phyloP scores from a whole-genome alignment of 2,888 invertebrate genomes.

The Lissocephala sabroskyi region DNA sequence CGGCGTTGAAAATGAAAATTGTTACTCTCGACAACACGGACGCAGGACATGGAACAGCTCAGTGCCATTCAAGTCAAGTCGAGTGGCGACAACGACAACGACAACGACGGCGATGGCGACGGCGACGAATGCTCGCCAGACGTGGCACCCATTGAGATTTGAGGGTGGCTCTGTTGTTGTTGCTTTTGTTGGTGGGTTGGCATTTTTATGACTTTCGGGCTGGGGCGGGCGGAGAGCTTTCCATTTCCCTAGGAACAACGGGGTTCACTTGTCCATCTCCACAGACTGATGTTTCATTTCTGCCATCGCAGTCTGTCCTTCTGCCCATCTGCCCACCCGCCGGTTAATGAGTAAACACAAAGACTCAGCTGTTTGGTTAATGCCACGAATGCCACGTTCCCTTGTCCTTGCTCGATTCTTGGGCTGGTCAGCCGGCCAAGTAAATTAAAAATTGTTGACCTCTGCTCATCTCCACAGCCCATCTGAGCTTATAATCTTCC shows the following conservation, averaged over 20 bases:
- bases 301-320: constrained; percentile 15
- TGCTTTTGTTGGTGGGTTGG: constrained; percentile 12
- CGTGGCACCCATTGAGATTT: constrained; percentile 46
- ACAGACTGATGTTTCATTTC: constrained; percentile 46
- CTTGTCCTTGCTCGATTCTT: no score
- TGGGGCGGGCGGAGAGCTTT: constrained; percentile 18
- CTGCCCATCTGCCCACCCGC: constrained; percentile 11
- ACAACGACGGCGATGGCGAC: neutral
- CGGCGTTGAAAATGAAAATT: constrained; percentile 58
- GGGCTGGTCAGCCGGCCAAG: no score
- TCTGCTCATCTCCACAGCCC: no score
- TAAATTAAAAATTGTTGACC: no score
- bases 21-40: constrained; percentile 37
- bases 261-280: constrained; percentile 12
- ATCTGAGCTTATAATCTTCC: no score
- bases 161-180: constrained; percentile 27
- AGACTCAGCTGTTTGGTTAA: constrained; percentile 58
- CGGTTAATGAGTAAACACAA: constrained; percentile 61
- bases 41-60: constrained; percentile 17
- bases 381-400: no score
- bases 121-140: constrained; percentile 48
- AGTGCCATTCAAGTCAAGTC: constrained; percentile 48
- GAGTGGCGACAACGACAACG: constrained; percentile 38
- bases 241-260: constrained; percentile 53
- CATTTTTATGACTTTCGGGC: constrained; percentile 54